Conservation (phyloP, 2,113 vertebrate genomes). For the Rhabdomys dilectus region DNA sequence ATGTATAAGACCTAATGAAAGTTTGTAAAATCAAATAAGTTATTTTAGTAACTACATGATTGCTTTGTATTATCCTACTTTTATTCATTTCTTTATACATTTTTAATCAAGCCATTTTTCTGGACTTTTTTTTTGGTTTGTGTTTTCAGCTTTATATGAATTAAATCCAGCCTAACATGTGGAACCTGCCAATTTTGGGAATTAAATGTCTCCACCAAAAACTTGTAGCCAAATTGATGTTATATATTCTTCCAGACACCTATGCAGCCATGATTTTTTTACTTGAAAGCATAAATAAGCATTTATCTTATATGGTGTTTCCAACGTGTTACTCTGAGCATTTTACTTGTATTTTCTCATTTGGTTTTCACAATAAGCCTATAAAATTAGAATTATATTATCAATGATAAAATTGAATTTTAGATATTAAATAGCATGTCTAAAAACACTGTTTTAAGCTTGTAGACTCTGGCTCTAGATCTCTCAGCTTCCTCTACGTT, state of each 20-base stretch:
- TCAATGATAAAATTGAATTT: conserved; percentile 35
- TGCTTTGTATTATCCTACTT: background rate
- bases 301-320: background rate
- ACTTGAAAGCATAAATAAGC: background rate
- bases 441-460: background rate
- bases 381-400: conserved; percentile 10
- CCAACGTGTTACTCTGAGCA: background rate
- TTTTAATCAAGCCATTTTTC: background rate
- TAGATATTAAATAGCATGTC: conserved; percentile 12
- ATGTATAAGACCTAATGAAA: background rate
- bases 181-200: background rate
- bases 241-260: background rate
- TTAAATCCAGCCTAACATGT: background rate
- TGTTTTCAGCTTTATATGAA: background rate
- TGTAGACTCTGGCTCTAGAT: background rate
- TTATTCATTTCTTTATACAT: background rate
- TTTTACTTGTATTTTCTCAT: background rate
- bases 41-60: background rate
- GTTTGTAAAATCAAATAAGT: background rate
- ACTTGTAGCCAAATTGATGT: background rate
- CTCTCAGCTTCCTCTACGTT: background rate
- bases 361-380: conserved; percentile 47
- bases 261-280: background rate
- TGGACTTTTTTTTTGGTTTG: conserved; percentile 37
- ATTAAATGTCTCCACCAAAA: background rate